Conservation (phyloP, 2,113 vertebrate species). For the Tragelaphus buxtoni region DNA sequence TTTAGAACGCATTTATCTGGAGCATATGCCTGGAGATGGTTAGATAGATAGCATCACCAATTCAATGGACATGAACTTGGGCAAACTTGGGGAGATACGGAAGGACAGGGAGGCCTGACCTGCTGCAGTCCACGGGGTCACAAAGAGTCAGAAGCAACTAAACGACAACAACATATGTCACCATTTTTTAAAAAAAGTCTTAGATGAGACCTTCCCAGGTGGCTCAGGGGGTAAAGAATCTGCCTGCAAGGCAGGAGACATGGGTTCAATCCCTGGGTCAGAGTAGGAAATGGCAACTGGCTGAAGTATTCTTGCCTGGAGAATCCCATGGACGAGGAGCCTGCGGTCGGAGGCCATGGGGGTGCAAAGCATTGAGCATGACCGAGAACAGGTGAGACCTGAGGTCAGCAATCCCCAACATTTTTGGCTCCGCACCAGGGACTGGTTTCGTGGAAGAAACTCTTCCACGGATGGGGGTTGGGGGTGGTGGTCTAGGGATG, state of each 20-base stretch:
- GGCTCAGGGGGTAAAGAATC: background rate
- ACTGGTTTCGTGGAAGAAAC: background rate
- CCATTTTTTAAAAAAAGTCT: background rate
- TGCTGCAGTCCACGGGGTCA: background rate
- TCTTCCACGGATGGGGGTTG: background rate
- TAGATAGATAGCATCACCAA: background rate
- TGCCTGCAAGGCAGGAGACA: background rate
- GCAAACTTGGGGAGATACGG: background rate
- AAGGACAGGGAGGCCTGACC: background rate
- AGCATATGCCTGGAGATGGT: background rate
- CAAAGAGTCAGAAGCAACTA: background rate
- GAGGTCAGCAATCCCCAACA: background rate
- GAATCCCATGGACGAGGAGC: background rate
- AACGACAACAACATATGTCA: background rate
- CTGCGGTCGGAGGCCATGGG: fast-evolving
- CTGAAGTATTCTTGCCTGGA: background rate
- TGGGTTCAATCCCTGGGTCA: background rate
- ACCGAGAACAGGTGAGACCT: background rate
- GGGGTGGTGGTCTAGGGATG: background rate
- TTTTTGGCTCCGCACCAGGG: background rate
- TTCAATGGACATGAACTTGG: background rate
- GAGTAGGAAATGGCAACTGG: background rate
- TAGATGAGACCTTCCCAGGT: background rate
- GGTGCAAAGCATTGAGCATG: fast-evolving
- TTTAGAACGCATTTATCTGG: background rate